Percentiles rank a stretch among this genome's conserved stretches.
These are phyloP conservation scores for Cyclopterus lumpus DNA, from an alignment of 2,797 vertebrate genomes.

Conservation along the genomic window DNA sequence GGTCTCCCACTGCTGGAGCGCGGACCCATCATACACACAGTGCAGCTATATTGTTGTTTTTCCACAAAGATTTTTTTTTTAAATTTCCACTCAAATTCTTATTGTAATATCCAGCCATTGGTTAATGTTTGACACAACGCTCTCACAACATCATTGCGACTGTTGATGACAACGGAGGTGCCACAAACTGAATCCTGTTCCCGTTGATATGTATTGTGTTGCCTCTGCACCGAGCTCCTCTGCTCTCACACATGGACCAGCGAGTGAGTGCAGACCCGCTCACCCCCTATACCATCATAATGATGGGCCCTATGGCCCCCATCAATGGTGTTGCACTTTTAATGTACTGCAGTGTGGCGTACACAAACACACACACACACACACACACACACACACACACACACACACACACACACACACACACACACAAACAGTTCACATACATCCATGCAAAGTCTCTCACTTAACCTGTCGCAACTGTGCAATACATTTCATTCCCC, in stretches of 20 bases:
- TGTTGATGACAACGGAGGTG: conserved; percentile 51
- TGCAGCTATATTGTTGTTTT: conserved; percentile 20
- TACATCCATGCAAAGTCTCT: conserved; percentile 37
- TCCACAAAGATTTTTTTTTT: conserved; percentile 36
- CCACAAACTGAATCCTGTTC: conserved; percentile 51
- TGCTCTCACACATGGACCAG: conserved; percentile 65
- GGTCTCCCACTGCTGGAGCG: conserved; percentile 26
- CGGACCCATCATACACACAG: conserved; percentile 14
- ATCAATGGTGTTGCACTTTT: conserved; percentile 68
- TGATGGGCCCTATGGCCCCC: conserved; percentile 74
- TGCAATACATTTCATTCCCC: conserved; percentile 81
- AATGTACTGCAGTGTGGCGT: conserved; percentile 70
- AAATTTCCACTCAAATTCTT: conserved; percentile 35
- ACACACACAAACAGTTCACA: neutral
- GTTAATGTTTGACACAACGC: conserved; percentile 52
- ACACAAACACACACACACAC: conserved; percentile 10
- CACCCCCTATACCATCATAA: conserved; percentile 63
- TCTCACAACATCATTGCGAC: conserved; percentile 45
- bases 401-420: conserved; percentile 3
- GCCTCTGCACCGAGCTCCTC: conserved; percentile 65
- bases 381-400: neutral
- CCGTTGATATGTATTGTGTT: conserved; percentile 66
- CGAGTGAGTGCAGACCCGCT: conserved; percentile 58
- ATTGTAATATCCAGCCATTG: conserved; percentile 29
- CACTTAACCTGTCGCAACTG: conserved; percentile 72